Percentiles rank a stretch among this genome's conserved stretches.
Conservation (phyloP, 2,888 invertebrate genomes). For the Trypoxylon attenuatum region DNA sequence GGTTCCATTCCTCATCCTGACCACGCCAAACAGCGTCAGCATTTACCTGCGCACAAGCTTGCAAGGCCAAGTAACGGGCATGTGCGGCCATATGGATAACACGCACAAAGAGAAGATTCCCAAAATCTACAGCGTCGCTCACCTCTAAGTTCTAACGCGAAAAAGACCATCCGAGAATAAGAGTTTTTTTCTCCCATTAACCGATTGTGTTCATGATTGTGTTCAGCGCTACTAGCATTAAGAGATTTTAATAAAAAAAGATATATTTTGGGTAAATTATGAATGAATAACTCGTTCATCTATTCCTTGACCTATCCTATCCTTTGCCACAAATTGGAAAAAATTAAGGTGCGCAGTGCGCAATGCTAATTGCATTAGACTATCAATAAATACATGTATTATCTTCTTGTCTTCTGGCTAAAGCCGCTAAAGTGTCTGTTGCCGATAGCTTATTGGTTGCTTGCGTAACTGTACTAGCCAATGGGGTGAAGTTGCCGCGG, state of each 20-base stretch:
- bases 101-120: constrained; percentile 39
- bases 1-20: constrained; percentile 35
- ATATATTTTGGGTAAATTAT: constrained; percentile 11
- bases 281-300: too few species aligned
- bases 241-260: constrained; percentile 16
- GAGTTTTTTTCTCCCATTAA: not conserved
- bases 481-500: too few species aligned
- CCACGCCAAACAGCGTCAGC: constrained; percentile 43
- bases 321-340: too few species aligned
- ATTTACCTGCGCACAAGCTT: constrained; percentile 34
- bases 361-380: too few species aligned
- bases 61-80: constrained; percentile 52
- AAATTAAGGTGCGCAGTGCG: too few species aligned
- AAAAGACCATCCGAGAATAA: not conserved
- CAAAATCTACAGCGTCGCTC: constrained; percentile 30
- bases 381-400: too few species aligned
- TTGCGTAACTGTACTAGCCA: too few species aligned
- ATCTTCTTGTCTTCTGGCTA: too few species aligned
- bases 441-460: too few species aligned
- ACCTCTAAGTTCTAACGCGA: constrained; percentile 21
- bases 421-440: too few species aligned
- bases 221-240: not conserved
- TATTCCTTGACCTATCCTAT: too few species aligned
- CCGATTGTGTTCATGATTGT: not conserved
- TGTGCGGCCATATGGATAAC: constrained; percentile 59